phyloP scores from a whole-genome alignment of 2,888 invertebrate species.

The Corythucha ciliata region DNA sequence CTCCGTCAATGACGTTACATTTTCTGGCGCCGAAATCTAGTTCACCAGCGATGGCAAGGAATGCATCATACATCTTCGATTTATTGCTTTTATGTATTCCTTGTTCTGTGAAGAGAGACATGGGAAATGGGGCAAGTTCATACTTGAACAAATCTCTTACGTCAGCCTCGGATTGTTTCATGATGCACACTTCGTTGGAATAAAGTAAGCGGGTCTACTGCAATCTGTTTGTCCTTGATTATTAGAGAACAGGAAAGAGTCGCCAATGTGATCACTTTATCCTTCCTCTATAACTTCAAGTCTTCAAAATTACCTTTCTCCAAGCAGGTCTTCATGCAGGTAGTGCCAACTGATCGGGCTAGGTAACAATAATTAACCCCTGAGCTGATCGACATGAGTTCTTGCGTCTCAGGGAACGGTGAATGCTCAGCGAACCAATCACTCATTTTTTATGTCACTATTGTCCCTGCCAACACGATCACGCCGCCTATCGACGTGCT shows the following conservation, averaged over 20 bases:
- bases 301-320: conserved; percentile 19
- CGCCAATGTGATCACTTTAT: conserved; percentile 35
- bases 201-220: conserved; percentile 32
- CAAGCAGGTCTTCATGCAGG: conserved; percentile 3
- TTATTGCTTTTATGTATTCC: conserved; percentile 31
- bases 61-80: conserved; percentile 30
- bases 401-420: conserved; percentile 31
- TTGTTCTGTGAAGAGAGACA: conserved; percentile 19
- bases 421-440: conserved; percentile 26
- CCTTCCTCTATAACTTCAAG: conserved; percentile 35
- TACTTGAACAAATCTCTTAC: conserved; percentile 32
- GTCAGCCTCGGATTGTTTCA: conserved; percentile 35
- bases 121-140: conserved; percentile 32
- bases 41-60: conserved; percentile 15
- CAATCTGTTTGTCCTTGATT: conserved; percentile 24
- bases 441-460: conserved; percentile 26
- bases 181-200: conserved; percentile 33
- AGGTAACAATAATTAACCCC: conserved; percentile 38
- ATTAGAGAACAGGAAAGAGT: conserved; percentile 20
- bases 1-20: too few species aligned
- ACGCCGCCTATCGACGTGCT: conserved; percentile 34
- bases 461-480: too few species aligned
- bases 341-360: conserved; percentile 33
- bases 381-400: conserved; percentile 36
- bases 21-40: conserved; percentile 9